Evolutionary conservation across 2,113 vertebrate genomes (phyloP).

Genomic region (Circaetus gallicus): DNA sequence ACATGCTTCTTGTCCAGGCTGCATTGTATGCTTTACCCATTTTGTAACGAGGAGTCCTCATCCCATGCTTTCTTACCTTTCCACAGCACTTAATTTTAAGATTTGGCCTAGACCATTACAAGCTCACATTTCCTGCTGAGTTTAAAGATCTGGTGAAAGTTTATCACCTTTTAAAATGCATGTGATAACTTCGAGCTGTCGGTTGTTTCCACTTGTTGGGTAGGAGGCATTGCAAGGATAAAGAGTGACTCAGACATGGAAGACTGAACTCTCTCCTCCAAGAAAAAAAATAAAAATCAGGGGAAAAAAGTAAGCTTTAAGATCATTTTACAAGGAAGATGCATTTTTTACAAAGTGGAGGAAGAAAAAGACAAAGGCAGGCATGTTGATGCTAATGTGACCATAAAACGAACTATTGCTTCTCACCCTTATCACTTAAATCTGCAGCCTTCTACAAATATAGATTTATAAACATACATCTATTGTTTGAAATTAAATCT

Average conservation of each 20-base stretch:
- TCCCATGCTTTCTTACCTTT: neutral
- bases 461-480: neutral
- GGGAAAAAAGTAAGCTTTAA: neutral
- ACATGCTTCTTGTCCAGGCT: neutral
- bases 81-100: neutral
- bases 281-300: neutral
- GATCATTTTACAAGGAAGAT: neutral
- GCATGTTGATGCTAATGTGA: neutral
- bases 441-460: neutral
- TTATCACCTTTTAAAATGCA: neutral
- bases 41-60: neutral
- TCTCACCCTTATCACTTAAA: neutral
- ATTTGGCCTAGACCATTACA: neutral
- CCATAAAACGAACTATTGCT: rapidly evolving
- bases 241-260: neutral
- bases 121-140: too few relatives aligned
- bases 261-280: neutral
- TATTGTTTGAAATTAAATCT: neutral
- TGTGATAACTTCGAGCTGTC: neutral
- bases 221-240: neutral
- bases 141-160: neutral
- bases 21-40: neutral
- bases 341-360: neutral
- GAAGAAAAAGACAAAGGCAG: neutral
- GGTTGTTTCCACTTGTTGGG: neutral